Conservation (phyloP, 2,888 invertebrate species). For the Oligia latruncula region DNA sequence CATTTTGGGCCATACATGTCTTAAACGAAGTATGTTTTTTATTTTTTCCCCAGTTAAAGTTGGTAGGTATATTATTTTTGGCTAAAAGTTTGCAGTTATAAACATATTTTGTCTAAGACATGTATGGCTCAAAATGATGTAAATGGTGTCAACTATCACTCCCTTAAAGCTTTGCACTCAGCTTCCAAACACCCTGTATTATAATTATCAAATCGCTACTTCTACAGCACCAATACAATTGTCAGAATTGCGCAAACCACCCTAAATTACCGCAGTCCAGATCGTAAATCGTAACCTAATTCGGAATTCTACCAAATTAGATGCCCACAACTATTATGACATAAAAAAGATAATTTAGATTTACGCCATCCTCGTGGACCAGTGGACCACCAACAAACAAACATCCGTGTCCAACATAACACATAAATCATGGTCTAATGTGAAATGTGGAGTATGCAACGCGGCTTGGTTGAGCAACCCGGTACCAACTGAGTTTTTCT, state of each 20-base stretch:
- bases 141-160: too few species aligned
- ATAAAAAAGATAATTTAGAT: conserved; percentile 63
- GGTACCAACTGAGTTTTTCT: conserved; percentile 15
- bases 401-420: conserved; percentile 59
- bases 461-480: conserved; percentile 20
- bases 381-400: conserved; percentile 62
- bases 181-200: too few species aligned
- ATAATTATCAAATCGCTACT: background rate
- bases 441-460: conserved; percentile 31
- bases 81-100: too few species aligned
- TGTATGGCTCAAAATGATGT: too few species aligned
- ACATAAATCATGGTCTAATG: conserved; percentile 61
- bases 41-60: too few species aligned
- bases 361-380: conserved; percentile 64
- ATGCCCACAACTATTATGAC: conserved; percentile 54
- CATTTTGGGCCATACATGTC: too few species aligned
- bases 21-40: too few species aligned
- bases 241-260: background rate
- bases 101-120: too few species aligned
- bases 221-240: background rate
- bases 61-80: too few species aligned
- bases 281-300: conserved; percentile 45
- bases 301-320: conserved; percentile 42
- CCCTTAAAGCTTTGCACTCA: too few species aligned
- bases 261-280: background rate